Conservation (phyloP, 2,797 vertebrate species). For the Microchirus variegatus region DNA sequence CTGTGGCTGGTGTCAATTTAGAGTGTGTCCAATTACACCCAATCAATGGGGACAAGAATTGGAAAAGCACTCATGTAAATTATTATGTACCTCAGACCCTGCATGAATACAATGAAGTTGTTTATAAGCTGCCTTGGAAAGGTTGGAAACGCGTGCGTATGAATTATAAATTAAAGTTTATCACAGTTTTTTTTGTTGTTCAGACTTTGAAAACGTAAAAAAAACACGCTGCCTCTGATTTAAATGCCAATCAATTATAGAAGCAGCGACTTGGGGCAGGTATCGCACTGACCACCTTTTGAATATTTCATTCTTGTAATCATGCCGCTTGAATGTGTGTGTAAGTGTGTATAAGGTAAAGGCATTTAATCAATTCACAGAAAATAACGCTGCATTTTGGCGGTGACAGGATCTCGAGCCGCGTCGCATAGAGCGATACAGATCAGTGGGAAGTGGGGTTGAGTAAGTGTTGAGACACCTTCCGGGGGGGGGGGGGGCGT, state of each 20-base stretch:
- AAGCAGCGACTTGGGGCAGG: neutral
- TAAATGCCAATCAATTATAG: neutral
- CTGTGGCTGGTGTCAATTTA: no score
- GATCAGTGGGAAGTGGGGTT: slow-evolving; percentile 59
- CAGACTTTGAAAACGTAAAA: no score
- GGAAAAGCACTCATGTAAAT: no score
- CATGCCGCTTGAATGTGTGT: neutral
- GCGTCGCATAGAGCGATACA: slow-evolving; percentile 28
- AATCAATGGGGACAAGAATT: no score
- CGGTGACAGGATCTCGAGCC: slow-evolving; percentile 21
- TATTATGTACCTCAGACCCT: no score
- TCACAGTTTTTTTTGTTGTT: no score
- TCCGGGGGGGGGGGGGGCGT: no score
- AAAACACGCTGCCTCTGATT: neutral
- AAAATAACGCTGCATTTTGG: slow-evolving; percentile 42
- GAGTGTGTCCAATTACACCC: no score
- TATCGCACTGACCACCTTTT: neutral
- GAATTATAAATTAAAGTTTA: no score
- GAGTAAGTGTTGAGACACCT: slow-evolving; percentile 61
- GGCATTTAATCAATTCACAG: slow-evolving; percentile 12
- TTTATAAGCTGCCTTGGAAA: no score
- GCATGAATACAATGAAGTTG: no score
- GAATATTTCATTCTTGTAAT: neutral
- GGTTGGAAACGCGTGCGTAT: no score
- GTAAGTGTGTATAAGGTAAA: neutral